Conservation (phyloP, 2,113 vertebrate species). For the Trichechus manatus region DNA sequence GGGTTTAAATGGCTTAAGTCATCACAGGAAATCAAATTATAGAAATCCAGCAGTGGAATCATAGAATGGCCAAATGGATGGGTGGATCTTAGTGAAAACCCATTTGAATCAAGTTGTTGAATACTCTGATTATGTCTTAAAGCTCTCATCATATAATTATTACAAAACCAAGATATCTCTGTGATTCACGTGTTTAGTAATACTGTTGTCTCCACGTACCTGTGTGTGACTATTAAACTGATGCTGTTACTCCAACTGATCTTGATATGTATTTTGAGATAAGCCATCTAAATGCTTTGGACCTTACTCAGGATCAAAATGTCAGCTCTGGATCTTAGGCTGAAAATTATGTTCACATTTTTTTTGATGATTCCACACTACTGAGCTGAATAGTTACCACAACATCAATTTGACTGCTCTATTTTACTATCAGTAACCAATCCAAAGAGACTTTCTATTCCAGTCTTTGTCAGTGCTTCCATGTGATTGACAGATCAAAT, state of each 20-base stretch:
- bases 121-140: constrained; percentile 62
- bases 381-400: constrained; percentile 81
- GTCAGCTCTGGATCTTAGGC: constrained; percentile 70
- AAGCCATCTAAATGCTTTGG: constrained; percentile 60
- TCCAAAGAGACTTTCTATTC: constrained; percentile 79
- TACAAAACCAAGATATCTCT: constrained; percentile 71
- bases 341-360: constrained; percentile 76
- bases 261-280: constrained; percentile 76
- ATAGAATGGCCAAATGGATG: not conserved
- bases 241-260: constrained; percentile 72
- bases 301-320: constrained; percentile 76
- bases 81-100: not conserved
- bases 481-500: too few species aligned
- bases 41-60: constrained; percentile 79
- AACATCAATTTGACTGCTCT: constrained; percentile 82
- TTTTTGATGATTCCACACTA: constrained; percentile 75
- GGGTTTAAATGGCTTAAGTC: constrained; percentile 84
- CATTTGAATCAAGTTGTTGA: constrained; percentile 9
- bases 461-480: not conserved
- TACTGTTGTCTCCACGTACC: constrained; percentile 44
- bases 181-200: constrained; percentile 12
- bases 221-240: constrained; percentile 71
- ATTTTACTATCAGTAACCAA: constrained; percentile 83
- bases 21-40: constrained; percentile 77
- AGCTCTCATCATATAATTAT: constrained; percentile 69